Base-by-base conservation (phyloP, 1,140 invertebrate genomes). In the Tetramorium simillimum region DNA sequence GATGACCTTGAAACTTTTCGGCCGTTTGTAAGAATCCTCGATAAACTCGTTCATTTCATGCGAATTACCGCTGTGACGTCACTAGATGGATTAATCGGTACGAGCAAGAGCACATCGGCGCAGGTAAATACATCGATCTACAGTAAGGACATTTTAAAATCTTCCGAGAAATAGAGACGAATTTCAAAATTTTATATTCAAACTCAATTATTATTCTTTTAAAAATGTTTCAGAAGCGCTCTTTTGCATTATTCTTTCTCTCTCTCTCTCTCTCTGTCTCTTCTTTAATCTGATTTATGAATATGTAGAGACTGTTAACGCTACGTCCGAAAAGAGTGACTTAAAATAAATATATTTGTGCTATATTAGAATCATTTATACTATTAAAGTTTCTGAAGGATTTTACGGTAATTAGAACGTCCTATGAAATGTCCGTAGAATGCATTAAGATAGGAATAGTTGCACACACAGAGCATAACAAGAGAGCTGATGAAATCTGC, bases 1-100 rank as follows among this genome's bases (percentile, higher is more conserved):
- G 80, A 84, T 75, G 69, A 70, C 85, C 84, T 90, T 86, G 70
- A 82, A 89, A 78, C 73, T 40, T 43, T 77, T 70, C 46, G 69
- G 14, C 37, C 53, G 21, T 46, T 56, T 18, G 46, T 58, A 82
- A 82, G 67, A 82, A 75, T 84, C 43, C 75, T 73, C 40, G 18
- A 18, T 5, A 21, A 46, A 75, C 37, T 73, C 9, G 12, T 18
- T 60, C 21, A 28, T 82, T 84, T 49, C 53, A 40, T 49, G 40
- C n/a, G 18, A 7, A 46, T 51, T 21, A 43, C 4, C n/a, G 14
- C 24, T 9, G 40, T 43, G 18, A 43, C 51, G 78, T 82, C 18
- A 72, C n/a, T 37, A 40, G 5, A 43, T 58, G 12, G 7, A 60
- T 82, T 70, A 73, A 81, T 56, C 21, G 46, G 49, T 43, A 62